Conservation (phyloP, 2,888 invertebrate genomes). For the Bombylius discolor region DNA sequence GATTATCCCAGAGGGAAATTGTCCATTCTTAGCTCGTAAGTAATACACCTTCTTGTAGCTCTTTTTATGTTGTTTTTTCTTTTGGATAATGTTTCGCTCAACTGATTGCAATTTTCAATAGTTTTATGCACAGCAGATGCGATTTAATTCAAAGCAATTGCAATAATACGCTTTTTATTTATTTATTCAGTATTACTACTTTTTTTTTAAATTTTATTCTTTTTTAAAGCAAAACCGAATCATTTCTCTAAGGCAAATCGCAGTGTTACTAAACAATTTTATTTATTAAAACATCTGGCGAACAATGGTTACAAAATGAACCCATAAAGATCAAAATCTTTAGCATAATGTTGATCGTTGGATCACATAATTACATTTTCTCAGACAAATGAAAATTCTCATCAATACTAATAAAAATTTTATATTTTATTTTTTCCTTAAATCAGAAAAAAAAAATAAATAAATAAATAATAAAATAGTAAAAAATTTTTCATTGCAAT, state of each 20-base stretch:
- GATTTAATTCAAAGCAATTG: too few species aligned
- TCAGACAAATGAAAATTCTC: slow-evolving; percentile 6
- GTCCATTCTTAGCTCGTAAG: too few species aligned
- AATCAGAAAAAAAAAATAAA: neutral
- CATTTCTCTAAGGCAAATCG: neutral
- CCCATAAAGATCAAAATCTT: slow-evolving; percentile 8
- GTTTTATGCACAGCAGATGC: too few species aligned
- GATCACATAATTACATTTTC: slow-evolving; percentile 9
- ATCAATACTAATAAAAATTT: slow-evolving; percentile 5
- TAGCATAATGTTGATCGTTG: slow-evolving; percentile 8
- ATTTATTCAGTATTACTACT: too few species aligned
- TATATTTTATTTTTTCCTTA: neutral
- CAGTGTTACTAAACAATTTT: neutral
- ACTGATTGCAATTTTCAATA: too few species aligned
- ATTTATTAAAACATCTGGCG: slow-evolving; percentile 9
- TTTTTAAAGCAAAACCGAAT: neutral
- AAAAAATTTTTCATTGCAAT: too few species aligned
- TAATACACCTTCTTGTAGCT: too few species aligned
- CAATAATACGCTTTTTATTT: too few species aligned
- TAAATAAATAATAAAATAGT: neutral
- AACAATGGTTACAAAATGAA: slow-evolving; percentile 10
- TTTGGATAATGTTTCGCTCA: too few species aligned
- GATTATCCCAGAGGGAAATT: neutral
- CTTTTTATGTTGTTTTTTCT: too few species aligned
- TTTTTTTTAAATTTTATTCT: too few species aligned